Conservation (phyloP, 1,140 invertebrate species). For the Olivierus martensii region DNA sequence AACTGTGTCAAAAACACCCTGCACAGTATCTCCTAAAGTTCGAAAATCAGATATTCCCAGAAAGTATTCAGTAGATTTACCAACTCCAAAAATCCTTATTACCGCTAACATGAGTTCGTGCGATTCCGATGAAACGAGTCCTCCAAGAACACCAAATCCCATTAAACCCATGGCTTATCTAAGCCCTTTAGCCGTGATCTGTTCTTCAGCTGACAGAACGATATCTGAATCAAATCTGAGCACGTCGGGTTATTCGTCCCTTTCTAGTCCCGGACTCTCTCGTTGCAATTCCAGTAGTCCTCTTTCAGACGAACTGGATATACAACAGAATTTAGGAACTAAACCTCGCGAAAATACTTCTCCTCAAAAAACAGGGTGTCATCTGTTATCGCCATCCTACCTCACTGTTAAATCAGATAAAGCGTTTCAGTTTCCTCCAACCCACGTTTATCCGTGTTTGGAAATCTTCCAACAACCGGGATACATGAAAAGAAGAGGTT, state of each 20-base stretch:
- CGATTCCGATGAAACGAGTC: slow-evolving; percentile 50
- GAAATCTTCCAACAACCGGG: neutral
- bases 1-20: neutral
- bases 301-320: slow-evolving; percentile 26
- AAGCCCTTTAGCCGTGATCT: slow-evolving; percentile 55
- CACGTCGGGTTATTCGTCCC: slow-evolving; percentile 65
- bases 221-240: slow-evolving; percentile 64
- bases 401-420: slow-evolving; percentile 6
- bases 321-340: slow-evolving; percentile 3
- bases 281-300: slow-evolving; percentile 61
- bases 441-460: slow-evolving; percentile 10
- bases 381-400: slow-evolving; percentile 6
- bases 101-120: slow-evolving; percentile 54
- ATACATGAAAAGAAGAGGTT: neutral
- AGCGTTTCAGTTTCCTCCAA: slow-evolving; percentile 9
- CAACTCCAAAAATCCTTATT: slow-evolving; percentile 55
- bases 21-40: neutral
- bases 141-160: slow-evolving; percentile 18
- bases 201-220: slow-evolving; percentile 44
- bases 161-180: slow-evolving; percentile 35
- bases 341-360: slow-evolving; percentile 1
- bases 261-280: slow-evolving; percentile 60
- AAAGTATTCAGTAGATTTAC: slow-evolving; percentile 42
- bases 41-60: slow-evolving; percentile 1
- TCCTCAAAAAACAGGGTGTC: slow-evolving; percentile 6